Base-by-base conservation (phyloP, 2,797 vertebrate genomes). In the Parotocinclus haroldoi region DNA sequence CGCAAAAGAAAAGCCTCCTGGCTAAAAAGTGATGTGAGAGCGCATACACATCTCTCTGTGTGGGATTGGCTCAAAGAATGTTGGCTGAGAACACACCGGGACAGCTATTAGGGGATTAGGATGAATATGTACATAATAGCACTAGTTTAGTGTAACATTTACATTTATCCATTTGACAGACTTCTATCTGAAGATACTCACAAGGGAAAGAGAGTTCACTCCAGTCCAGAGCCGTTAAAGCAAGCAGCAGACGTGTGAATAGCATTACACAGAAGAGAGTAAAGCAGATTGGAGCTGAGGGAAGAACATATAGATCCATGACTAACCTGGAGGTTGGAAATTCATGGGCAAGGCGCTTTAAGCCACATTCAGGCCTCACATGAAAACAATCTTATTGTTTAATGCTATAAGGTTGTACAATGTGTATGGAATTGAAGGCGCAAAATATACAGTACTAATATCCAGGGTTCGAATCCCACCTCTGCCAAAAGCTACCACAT, bases 1-100 rank as follows among this genome's bases (percentile, higher is more conserved):
- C 46, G 52, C 52, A 48, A 56, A 65, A 65, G 53, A 65, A 65
- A 65, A 65, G 63, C 63, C 63, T 56, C 19, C 52, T 46, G 44
- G 63, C 52, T 56, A 65, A 65, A 27, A 65, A 38, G 42, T 4
- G 44, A 48, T 36, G 40, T 65, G 42, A 38, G 63, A 56, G 52
- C 42, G 17, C 46, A 7, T 17, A 56, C 53, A 39, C 45, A 48
- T 48, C 45, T 65, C 19, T 65, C 27, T 13, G 27, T n/a, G 52
- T 48, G 45, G 40, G 27, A 55, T 56, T 38, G 38, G 8, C 36
- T 65, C 1, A 55, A 65, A 65, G 63, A 65, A 65, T 65, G 63
- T 65, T 1, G 2, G 27, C 11, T 56, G 55, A 65, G 4, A 10
- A 37, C 52, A 46, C 52, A 56, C 27, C 63, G 55, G 63, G 63